These are phyloP conservation scores for Cryptocheilus praepositus DNA, from an alignment of 2,888 invertebrate genomes.

Conservation along the genomic window DNA sequence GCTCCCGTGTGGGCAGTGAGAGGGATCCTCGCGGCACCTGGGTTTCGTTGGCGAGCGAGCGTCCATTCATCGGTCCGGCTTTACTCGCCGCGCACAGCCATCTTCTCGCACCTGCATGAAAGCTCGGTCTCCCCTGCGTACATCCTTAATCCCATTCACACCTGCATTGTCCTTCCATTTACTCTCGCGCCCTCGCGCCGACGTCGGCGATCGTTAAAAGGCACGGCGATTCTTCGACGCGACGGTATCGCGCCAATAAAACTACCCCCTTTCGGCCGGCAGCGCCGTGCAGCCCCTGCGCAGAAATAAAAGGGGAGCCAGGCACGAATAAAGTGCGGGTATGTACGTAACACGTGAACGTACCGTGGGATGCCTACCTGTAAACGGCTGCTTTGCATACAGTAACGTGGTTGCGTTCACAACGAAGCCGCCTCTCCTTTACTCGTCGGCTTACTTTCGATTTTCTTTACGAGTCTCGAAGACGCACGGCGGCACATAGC, in stretches of 20 bases:
- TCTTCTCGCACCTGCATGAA: too few relatives aligned
- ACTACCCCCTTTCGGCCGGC: slow-evolving; percentile 33
- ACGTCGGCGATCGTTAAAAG: slow-evolving; percentile 26
- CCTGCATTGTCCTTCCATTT: slow-evolving; percentile 23
- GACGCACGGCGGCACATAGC: slow-evolving; percentile 36
- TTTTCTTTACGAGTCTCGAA: slow-evolving; percentile 58
- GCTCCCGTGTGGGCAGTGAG: too few relatives aligned
- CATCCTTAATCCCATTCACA: slow-evolving; percentile 40
- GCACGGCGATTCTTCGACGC: slow-evolving; percentile 9
- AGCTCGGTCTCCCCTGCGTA: too few relatives aligned
- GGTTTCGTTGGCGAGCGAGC: neutral
- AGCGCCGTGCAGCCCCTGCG: neutral
- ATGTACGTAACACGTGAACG: slow-evolving; percentile 36
- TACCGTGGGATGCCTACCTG: slow-evolving; percentile 40
- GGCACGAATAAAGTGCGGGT: slow-evolving; percentile 4
- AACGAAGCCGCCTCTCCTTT: slow-evolving; percentile 46
- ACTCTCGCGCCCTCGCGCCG: slow-evolving; percentile 6
- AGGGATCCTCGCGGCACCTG: neutral
- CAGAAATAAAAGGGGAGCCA: neutral
- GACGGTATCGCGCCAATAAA: slow-evolving; percentile 38
- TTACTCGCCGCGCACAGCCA: too few relatives aligned
- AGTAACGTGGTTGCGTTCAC: slow-evolving; percentile 51
- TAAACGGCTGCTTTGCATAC: slow-evolving; percentile 60
- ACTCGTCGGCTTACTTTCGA: slow-evolving; percentile 67
- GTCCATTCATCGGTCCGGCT: neutral